phyloP scores from a whole-genome alignment of 1,140 invertebrate species.

The Drosophila hydei region DNA sequence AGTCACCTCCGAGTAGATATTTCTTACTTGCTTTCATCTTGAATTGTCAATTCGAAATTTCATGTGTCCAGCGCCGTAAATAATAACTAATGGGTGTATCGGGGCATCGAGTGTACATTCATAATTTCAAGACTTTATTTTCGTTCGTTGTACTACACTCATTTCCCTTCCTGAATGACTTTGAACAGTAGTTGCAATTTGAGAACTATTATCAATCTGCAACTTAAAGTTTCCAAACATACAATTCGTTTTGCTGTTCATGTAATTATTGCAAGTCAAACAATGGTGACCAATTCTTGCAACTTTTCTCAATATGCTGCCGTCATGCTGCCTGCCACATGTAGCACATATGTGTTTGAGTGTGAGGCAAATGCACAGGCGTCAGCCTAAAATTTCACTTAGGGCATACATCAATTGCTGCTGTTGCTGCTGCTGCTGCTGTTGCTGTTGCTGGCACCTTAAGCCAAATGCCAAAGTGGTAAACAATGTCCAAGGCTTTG shows the following conservation, averaged over 20 bases:
- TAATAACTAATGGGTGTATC: no score
- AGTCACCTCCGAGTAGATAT: no score
- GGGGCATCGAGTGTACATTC: no score
- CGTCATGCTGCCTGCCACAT: neutral
- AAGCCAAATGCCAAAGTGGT: slow-evolving; percentile 77
- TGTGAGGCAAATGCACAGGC: slow-evolving; percentile 9
- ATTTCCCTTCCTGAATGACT: no score
- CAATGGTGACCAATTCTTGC: neutral
- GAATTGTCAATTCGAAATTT: no score
- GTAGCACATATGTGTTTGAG: neutral
- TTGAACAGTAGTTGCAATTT: no score
- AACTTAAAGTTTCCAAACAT: no score
- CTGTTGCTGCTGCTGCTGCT: slow-evolving; percentile 11
- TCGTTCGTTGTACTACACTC: no score
- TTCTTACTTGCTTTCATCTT: no score
- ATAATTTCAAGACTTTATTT: no score
- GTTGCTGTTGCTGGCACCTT: slow-evolving; percentile 39
- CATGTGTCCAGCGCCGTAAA: no score
- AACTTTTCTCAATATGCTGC: neutral
- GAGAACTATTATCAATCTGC: no score
- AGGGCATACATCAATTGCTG: slow-evolving; percentile 19
- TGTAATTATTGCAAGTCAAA: neutral
- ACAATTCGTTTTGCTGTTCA: neutral
- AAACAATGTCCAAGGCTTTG: slow-evolving; percentile 72
- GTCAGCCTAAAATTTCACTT: slow-evolving; percentile 43